Evolutionary conservation across 1,140 invertebrate genomes (phyloP), one percentile per base, ranked within the genome.

Genomic region (Phymorhynchus buccinoides): DNA sequence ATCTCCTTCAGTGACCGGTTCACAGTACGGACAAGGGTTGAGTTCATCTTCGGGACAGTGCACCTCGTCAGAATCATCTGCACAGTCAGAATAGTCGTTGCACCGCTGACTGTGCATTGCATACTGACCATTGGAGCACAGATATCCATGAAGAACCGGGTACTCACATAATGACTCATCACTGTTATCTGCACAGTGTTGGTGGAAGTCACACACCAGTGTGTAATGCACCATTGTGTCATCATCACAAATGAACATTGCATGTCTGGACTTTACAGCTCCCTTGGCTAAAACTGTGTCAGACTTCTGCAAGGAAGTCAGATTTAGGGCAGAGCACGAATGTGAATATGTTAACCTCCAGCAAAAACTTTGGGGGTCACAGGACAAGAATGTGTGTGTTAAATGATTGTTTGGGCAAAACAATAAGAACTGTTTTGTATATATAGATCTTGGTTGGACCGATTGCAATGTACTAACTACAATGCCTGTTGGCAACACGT

Each of bases 141-240:
- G n/a, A 44, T 32, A 80, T 6, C 52, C 48, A 3, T 56, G 7
- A 62, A 27, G 44, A 18, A 22, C 0, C 18, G 42, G 4, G 48
- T 80, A 52, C 18, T 52, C 27, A 39, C 79, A 80, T 32, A 56
- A 80, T 3, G 30, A 32, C 30, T 80, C 79, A 32, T 80, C 79
- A 32, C 39, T 48, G 7, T 32, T 42, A 16, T 80, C 79, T 42
- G 27, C 14, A 35, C 79, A 80, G 44, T 80, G n/a, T 35, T 56
- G 22, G 30, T 42, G 39, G 79, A 80, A 80, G 44, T 80, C 79
- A 80, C 79, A 80, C 44, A 80, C 44, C 79, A 80, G 48, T 30
- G 44, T 80, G 44, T 80, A 80, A 12, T 30, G 79, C 3, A 80
- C 18, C 62, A 52, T 62, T n/a, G 22, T 52, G n/a, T 39, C n/a